Base-by-base conservation (phyloP, 2,797 vertebrate genomes). In the Champsocephalus gunnari region DNA sequence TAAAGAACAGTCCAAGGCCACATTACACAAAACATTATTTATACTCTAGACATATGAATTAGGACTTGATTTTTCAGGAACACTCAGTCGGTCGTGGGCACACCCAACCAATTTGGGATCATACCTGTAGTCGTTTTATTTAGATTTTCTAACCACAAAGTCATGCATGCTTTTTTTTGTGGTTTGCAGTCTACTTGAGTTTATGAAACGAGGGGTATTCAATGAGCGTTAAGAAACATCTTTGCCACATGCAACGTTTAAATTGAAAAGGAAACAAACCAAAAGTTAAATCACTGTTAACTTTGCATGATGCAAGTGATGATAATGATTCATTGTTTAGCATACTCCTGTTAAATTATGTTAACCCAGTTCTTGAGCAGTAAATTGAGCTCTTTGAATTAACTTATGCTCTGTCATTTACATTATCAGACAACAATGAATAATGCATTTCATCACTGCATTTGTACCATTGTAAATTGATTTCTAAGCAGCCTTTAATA, bases 371-470 rank as follows among this genome's bases (percentile, higher is more conserved):
- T 65, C 49, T 44, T 32, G 43, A 54, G 45, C 47, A 17, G n/a
- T 21, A 38, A 43, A 65, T 67, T 28, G 28, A 70, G 53, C 57
- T 70, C 24, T 66, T 41, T 73, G 1, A 16, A 75, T 59, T 64
- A 53, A 21, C 53, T 34, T 38, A 48, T 12, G 11, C 24, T 34
- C 34, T 34, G 17, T 56, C 14, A 50, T 71, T 66, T 66, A 48
- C 44, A 56, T 71, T 28, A 53, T 48, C 41, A 75, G 16, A 58
- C 28, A 49, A 19, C 1, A 0, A 72, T 80, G 67, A 82, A 80
- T 74, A 71, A 80, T 77, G 24, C 59, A 82, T 77, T 47, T 57
- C 59, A 67, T 69, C 55, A 3, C 55, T 61, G 54, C 45, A 50
- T 73, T 67, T 32, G 34, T 38, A 38, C 34, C 34, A 14, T 67